phyloP scores from a whole-genome alignment of 92 coral and sea anemone genomes.

The Bergia sp. region DNA sequence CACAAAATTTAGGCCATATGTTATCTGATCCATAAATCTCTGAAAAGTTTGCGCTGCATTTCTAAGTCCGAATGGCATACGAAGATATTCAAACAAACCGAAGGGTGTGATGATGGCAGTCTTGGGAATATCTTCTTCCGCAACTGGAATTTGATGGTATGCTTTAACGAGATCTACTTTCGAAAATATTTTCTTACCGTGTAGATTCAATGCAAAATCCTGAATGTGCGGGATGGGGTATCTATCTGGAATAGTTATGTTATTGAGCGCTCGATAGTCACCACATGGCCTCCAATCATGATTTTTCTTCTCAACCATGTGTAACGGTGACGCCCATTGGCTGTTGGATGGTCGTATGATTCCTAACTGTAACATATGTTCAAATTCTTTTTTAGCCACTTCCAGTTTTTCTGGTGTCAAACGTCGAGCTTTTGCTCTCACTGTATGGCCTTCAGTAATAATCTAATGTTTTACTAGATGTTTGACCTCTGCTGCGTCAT shows the following conservation, averaged over 20 bases:
- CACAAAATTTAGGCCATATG: slow-evolving; percentile 25
- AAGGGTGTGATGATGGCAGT: slow-evolving; percentile 37
- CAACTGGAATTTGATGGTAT: slow-evolving; percentile 39
- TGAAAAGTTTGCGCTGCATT: slow-evolving; percentile 38
- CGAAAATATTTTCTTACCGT: slow-evolving; percentile 33
- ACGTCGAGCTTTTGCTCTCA: slow-evolving; percentile 7
- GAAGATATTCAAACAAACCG: slow-evolving; percentile 21
- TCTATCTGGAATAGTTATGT: slow-evolving; percentile 11
- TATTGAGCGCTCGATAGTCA: slow-evolving; percentile 24
- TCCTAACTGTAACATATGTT: neutral
- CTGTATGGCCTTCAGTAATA: slow-evolving; percentile 4
- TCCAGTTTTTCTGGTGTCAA: slow-evolving; percentile 20
- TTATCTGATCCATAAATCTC: slow-evolving; percentile 30
- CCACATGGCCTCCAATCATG: slow-evolving; percentile 42
- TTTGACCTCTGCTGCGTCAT: neutral
- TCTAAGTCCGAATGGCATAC: slow-evolving; percentile 29
- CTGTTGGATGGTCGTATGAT: slow-evolving; percentile 23
- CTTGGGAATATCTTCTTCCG: slow-evolving; percentile 26
- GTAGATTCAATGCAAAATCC: slow-evolving; percentile 25
- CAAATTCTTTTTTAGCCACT: slow-evolving; percentile 20
- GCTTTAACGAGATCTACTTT: slow-evolving; percentile 24
- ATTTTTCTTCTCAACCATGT: slow-evolving; percentile 27
- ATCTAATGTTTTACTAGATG: neutral
- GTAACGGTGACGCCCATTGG: slow-evolving; percentile 30
- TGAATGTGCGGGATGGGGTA: slow-evolving; percentile 41